Base-by-base conservation (phyloP, 2,797 vertebrate genomes). In the Poeciliopsis presidionis region DNA sequence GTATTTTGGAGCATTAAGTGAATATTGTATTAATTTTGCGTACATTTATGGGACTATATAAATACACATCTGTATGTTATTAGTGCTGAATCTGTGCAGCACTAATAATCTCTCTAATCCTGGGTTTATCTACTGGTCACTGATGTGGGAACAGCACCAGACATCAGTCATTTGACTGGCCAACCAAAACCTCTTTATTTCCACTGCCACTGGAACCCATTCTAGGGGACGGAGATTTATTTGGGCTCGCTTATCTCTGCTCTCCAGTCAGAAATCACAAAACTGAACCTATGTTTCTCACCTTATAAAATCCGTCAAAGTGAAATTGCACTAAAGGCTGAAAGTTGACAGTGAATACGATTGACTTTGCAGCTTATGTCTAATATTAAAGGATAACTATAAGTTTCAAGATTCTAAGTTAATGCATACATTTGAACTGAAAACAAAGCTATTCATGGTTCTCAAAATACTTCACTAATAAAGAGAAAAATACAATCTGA, bases 161-260 rank as follows among this genome's bases (percentile, higher is more conserved):
- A 93, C 84, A 92, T 94, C 94, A 94, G 88, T 97, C 93, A 94
- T 92, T 84, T 59, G 91, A 79, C 86, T 84, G 95, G 80, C 92
- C 95, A 96, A 95, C 93, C 88, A 92, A 95, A 96, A 94, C 89
- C 92, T 95, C 89, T 90, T 95, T 96, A 96, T 94, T 96, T 91
- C 78, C 92, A 87, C 91, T 96, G 91, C 96, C 95, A 96, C 95
- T 95, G 86, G 94, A 95, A 93, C 93, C 91, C 87, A 92, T 93
- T 95, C 94, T 95, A 86, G 91, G 88, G 81, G 82, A 80, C 85
- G 82, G 93, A 94, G 91, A 95, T 95, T 96, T 96, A 95, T 96
- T 96, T 92, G 84, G 88, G 91, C 86, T 93, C 93, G 94, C 95
- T 96, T 95, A 96, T 95, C 90, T 91, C 92, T 83, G 82, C 92